Base-by-base conservation (phyloP, 2,797 vertebrate genomes). In the Mastacembelus armatus region DNA sequence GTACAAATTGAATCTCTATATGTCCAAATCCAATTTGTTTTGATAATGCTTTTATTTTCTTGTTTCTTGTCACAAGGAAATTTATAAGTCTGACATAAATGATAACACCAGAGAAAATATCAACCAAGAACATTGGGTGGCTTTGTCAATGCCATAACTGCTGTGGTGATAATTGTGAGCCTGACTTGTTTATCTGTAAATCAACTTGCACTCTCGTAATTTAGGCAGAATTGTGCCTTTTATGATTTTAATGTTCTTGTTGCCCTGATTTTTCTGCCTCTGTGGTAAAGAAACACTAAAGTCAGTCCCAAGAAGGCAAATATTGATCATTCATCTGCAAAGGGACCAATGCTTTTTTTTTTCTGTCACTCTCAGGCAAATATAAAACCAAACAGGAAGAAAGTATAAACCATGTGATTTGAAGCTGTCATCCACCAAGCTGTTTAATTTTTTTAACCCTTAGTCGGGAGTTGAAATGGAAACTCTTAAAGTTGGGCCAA, bases 371-470 rank as follows among this genome's bases (percentile, higher is more conserved):
- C 66, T 27, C 7, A 11, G 42, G 30, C 51, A 55, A 51, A 61
- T 58, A 70, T 49, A 14, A 76, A 45, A 39, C 69, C 29, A 77
- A 80, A 75, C 39, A 54, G 60, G 61, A 69, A 45, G 24, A 66
- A 43, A 52, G 29, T 16, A 27, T 57, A 74, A 74, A 72, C 67
- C 32, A 62, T 74, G 66, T 57, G 66, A 79, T 78, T 68, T 52
- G 38, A 73, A 52, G 43, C 66, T 58, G 73, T 83, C 74, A 58
- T 77, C 71, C 19, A 1, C 33, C 21, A 40, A 35, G 44, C 40
- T 45, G 57, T 74, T 81, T 50, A 3, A 64, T 74, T 79, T 81
- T 62, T 60, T 82, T 78, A 83, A 84, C 76, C 80, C 58, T 83
- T 80, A 57, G 59, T 65, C 43, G 0, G 43, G 43, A 60, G 50